Base-by-base conservation (phyloP, 2,888 invertebrate species). In the Didymodactylos carnosus region DNA sequence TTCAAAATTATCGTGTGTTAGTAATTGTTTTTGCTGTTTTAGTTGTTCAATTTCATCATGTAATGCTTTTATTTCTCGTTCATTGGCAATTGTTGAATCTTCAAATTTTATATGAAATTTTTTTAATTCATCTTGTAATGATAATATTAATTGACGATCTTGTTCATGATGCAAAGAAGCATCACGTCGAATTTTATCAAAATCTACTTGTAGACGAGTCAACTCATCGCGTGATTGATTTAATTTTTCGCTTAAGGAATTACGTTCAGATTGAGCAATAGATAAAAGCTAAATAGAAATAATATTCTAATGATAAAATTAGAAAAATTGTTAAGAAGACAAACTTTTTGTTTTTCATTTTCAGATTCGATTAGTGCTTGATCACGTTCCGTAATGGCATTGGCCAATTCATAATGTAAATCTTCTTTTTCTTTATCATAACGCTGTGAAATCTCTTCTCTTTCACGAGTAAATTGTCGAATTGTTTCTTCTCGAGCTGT, bases 321-420 rank as follows among this genome's bases (percentile, higher is more conserved):
- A 49, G 23, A 49, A 49, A n/a, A n/a, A n/a, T n/a, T n/a, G n/a
- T n/a, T n/a, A n/a, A n/a, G n/a, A n/a, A n/a, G n/a, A n/a, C n/a
- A n/a, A n/a, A n/a, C 91, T 84, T 94, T 93, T 79, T 94, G 94
- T 78, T 94, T 93, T 79, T 94, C 94, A 81, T 92, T 93, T 84
- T 94, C 94, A 0, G 93, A 92, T 71, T 92, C 84, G 62, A 94
- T 85, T 82, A 94, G 87, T 1, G 91, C 88, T 81, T 94, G 94
- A 80, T 94, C 94, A 77, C 94, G 91, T 79, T 94, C 94, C 79
- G 92, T 87, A 80, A 91, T 89, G 19, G 93, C 84, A 79, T 88
- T 89, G 78, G 92, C 91, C 27, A 93, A 87, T 75, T 90, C 89
- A 35, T 88, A 87, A 78, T 91, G 88, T 39, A 94, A 84, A 62